These are phyloP conservation scores for Diabrotica balteata DNA, from an alignment of 2,888 invertebrate genomes.

Conservation along the genomic window DNA sequence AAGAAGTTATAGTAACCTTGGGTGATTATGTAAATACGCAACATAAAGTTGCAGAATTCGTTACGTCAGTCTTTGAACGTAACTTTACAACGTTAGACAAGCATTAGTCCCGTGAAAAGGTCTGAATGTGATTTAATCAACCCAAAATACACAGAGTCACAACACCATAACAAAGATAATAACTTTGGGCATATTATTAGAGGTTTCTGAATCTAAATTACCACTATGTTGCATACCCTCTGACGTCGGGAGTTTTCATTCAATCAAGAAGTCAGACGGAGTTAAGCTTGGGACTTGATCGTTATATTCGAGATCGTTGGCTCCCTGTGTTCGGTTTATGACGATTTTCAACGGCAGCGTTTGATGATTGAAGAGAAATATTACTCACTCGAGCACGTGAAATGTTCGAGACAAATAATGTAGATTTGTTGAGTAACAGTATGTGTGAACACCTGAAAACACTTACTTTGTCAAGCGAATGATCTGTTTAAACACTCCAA, in stretches of 20 bases:
- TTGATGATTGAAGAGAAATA: neutral
- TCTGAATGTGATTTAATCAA: constrained; percentile 35
- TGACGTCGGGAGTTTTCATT: constrained; percentile 22
- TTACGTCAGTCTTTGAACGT: neutral
- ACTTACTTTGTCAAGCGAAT: neutral
- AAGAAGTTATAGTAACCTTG: constrained; percentile 7
- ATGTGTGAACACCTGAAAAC: neutral
- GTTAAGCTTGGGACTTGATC: constrained; percentile 26
- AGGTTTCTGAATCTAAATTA: constrained; percentile 28
- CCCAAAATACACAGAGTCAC: constrained; percentile 30
- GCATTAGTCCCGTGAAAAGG: constrained; percentile 24
- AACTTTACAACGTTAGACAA: constrained; percentile 23
- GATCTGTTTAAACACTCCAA: too few species aligned
- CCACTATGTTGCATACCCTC: constrained; percentile 25
- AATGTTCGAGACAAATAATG: neutral
- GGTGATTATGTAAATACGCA: constrained; percentile 17
- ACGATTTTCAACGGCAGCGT: neutral
- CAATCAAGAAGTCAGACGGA: constrained; percentile 27
- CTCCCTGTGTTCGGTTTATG: neutral
- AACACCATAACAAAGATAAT: constrained; percentile 28
- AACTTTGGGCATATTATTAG: constrained; percentile 34
- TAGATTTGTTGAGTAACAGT: neutral
- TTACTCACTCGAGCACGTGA: neutral
- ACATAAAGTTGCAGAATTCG: constrained; percentile 8
- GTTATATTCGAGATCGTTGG: constrained; percentile 26